Evolutionary conservation across 2,113 vertebrate genomes (phyloP).

Genomic region (Daubentonia madagascariensis): DNA sequence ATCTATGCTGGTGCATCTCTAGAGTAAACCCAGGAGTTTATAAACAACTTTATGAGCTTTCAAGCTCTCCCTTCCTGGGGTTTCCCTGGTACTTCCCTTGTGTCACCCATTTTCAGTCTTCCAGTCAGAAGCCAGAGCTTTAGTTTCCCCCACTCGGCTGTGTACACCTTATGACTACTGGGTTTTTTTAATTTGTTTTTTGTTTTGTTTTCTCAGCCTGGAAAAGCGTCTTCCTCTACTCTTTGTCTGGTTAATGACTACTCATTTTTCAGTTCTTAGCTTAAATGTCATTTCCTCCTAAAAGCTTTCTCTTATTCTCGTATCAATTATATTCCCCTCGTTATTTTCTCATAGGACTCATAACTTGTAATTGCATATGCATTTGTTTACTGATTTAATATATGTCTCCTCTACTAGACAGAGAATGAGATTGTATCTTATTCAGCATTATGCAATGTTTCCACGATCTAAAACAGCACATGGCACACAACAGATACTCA

Average conservation of each 20-base stretch:
- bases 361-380: background rate
- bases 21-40: background rate
- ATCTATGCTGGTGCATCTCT: background rate
- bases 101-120: background rate
- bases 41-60: background rate
- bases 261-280: background rate
- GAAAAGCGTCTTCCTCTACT: background rate
- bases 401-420: background rate
- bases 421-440: background rate
- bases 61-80: background rate
- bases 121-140: background rate
- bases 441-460: background rate
- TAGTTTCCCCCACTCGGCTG: background rate
- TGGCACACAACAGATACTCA: background rate
- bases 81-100: background rate
- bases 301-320: background rate
- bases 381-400: conserved; percentile 6
- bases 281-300: conserved; percentile 17
- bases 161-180: background rate
- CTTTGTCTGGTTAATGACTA: background rate
- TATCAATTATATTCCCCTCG: background rate
- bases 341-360: background rate
- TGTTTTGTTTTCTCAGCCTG: background rate
- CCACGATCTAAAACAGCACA: background rate
- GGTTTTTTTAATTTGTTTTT: background rate